Percentiles rank a stretch among this genome's conserved stretches.
phyloP scores from a whole-genome alignment of 2,797 vertebrate species.

The Halcyon chelicuti region DNA sequence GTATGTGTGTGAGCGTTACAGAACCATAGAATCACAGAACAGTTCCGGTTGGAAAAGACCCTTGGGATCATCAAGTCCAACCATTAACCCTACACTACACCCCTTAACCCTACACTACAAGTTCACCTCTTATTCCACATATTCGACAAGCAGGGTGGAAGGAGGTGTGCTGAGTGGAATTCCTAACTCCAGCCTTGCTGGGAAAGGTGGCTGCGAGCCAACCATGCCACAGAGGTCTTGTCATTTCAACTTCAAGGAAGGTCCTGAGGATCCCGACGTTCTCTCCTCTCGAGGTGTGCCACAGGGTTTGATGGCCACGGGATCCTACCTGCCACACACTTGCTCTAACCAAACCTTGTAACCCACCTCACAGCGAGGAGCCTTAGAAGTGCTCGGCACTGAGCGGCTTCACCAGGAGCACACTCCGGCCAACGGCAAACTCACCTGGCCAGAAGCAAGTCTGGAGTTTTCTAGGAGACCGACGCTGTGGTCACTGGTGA shows the following conservation, averaged over 20 bases:
- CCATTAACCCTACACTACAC: too few relatives aligned
- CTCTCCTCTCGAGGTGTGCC: not conserved
- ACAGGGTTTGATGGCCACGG: not conserved
- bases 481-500: not conserved
- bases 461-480: not conserved
- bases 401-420: accelerated
- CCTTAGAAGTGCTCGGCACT: not conserved
- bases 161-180: conserved; percentile 33
- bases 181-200: not conserved
- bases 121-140: not conserved
- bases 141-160: conserved; percentile 13
- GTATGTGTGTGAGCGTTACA: not conserved
- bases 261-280: not conserved
- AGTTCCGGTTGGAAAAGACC: too few relatives aligned
- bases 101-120: too few relatives aligned
- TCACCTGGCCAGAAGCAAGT: not conserved
- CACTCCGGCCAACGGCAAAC: not conserved
- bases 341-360: not conserved
- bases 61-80: too few relatives aligned
- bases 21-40: too few relatives aligned
- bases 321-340: not conserved
- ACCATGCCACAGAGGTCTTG: not conserved
- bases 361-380: not conserved
- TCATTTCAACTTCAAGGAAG: not conserved
- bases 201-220: not conserved